These are phyloP conservation scores for Pelecanus crispus DNA, from an alignment of 2,113 vertebrate genomes.

Conservation along the genomic window DNA sequence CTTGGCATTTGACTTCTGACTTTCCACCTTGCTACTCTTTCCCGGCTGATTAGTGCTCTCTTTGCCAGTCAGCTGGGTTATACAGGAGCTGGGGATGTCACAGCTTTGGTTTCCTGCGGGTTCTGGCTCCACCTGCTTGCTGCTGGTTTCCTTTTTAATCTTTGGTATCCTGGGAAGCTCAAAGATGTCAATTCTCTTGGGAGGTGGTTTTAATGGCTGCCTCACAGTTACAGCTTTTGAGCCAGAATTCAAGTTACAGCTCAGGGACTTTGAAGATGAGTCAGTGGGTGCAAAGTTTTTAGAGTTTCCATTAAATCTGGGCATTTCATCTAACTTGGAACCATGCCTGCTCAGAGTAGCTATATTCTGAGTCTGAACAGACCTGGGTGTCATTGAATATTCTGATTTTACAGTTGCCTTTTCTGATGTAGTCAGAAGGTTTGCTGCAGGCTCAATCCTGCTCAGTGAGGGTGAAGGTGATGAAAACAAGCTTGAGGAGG, in stretches of 20 bases:
- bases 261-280: not conserved
- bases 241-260: not conserved
- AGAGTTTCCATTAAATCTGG: conserved; percentile 34
- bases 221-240: conserved; percentile 53
- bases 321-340: not conserved
- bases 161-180: conserved; percentile 94
- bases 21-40: conserved; percentile 47
- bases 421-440: not conserved
- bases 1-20: conserved; percentile 62
- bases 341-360: not conserved
- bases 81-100: conserved; percentile 74
- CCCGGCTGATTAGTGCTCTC: conserved; percentile 56
- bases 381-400: conserved; percentile 47
- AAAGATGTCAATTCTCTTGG: conserved; percentile 78
- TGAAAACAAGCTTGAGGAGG: not conserved
- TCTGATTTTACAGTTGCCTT: conserved; percentile 46
- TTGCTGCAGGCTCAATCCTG: conserved; percentile 18
- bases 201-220: conserved; percentile 68
- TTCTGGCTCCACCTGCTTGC: not conserved
- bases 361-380: conserved; percentile 32
- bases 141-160: conserved; percentile 76
- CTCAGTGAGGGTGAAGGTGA: not conserved
- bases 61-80: conserved; percentile 84
- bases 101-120: conserved; percentile 8
- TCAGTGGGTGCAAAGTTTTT: not conserved